Base-by-base conservation (phyloP, 1,140 invertebrate species). In the Calephelis nemesis region DNA sequence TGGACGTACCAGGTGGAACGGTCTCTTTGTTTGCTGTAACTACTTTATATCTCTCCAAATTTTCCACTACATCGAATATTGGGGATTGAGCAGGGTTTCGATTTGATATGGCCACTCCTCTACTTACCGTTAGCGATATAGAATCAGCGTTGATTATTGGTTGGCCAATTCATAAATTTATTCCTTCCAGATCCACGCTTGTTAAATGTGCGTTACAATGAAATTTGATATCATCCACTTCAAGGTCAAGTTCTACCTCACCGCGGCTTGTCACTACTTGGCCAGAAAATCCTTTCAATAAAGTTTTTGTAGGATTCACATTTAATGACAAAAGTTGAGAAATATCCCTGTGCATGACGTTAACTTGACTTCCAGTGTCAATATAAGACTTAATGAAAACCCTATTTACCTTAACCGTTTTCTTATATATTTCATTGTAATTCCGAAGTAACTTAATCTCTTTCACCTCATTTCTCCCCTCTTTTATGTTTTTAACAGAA, bases 301-400 rank as follows among this genome's bases (percentile, higher is more conserved):
- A 8, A 7, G 58, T 52, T 15, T 47, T 63, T 12, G 65, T 63
- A 58, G 69, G 65, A 48, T 19, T 67, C 0, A 71, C 15, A 11
- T 71, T n/a, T 6, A 71, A 62, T 0, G 60, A 47, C 48, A 71
- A 47, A 7, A 42, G 40, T 42, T 42, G 4, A 42, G 40, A 42
- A 42, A 42, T 42, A 10, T 13, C 40, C 6, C 13, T 63, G 3
- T 62, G 39, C n/a, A n/a, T n/a, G n/a, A n/a, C n/a, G n/a, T n/a
- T n/a, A n/a, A n/a, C n/a, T n/a, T n/a, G n/a, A 67, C 48, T 71
- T 8, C 64, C 69, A 1, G 69, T 71, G 40, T 70, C 69, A 11
- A 66, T 54, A 15, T 70, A 70, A 42, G 69, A 30, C 39, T 70
- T 70, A 1, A 70, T 39, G 40, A 52, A 52, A 12, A 66, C 47